phyloP scores from a whole-genome alignment of 1,140 invertebrate species.

The Oryzaephilus surinamensis region DNA sequence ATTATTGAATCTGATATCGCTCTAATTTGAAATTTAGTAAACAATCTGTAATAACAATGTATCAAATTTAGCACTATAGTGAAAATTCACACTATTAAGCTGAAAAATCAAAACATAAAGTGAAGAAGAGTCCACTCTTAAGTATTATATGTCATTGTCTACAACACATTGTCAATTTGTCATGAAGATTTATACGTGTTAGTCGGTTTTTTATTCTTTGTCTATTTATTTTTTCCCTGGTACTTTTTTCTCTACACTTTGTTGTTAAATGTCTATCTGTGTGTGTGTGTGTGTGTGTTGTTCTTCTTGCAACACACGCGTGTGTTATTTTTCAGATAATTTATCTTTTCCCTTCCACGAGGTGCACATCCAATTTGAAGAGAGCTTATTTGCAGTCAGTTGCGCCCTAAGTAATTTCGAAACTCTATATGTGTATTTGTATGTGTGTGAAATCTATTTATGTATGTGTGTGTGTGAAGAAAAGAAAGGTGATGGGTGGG shows the following conservation, averaged over 20 bases:
- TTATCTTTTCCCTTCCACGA: conserved; percentile 22
- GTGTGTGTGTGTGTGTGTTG: not conserved
- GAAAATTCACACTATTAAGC: no score
- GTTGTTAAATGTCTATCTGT: not conserved
- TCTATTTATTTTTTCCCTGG: not conserved
- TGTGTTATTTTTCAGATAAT: conserved; percentile 21
- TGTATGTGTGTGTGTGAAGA: no score
- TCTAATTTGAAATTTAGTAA: no score
- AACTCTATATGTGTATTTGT: conserved; percentile 1
- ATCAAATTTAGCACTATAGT: no score
- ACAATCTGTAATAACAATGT: no score
- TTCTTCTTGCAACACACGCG: no score
- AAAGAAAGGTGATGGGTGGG: no score
- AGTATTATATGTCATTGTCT: conserved; percentile 18
- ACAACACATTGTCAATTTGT: conserved; percentile 23
- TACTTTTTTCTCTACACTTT: not conserved
- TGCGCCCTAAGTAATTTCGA: conserved; percentile 11
- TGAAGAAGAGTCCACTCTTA: no score
- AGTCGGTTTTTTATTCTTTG: conserved; percentile 2
- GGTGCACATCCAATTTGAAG: conserved; percentile 24
- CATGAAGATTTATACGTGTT: conserved; percentile 20
- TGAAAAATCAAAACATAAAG: no score
- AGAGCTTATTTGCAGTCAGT: conserved; percentile 21
- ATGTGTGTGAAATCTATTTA: no score
- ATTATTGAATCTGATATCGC: no score